A percentile compares a stretch with the other conserved stretches of the same genome.
Conservation (phyloP, 2,888 invertebrate genomes). For the Schizaphis graminum region DNA sequence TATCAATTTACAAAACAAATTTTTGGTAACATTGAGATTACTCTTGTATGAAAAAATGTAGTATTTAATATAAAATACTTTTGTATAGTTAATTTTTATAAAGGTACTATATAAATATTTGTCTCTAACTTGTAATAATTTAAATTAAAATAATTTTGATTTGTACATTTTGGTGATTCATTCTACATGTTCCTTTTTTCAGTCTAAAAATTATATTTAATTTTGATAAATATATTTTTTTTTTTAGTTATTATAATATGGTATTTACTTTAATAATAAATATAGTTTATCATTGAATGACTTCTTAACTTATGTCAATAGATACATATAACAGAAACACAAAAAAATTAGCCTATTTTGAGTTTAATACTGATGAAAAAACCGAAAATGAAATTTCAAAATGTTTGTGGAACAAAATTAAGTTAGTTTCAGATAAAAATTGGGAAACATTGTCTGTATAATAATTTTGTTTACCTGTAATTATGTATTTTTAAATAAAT, state of each 20-base stretch:
- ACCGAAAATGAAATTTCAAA: slow-evolving; percentile 20
- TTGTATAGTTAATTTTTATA: neutral
- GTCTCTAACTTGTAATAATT: neutral
- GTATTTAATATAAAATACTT: neutral
- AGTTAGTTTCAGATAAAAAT: slow-evolving; percentile 4
- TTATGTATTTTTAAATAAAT: neutral
- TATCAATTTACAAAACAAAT: neutral
- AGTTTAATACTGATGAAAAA: slow-evolving; percentile 23
- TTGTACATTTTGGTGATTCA: neutral
- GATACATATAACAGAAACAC: slow-evolving; percentile 31
- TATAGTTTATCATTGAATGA: neutral
- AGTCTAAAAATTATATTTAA: neutral
- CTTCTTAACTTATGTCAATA: slow-evolving; percentile 29
- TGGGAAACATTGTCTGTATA: neutral
- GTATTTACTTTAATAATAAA: neutral
- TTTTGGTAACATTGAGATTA: neutral
- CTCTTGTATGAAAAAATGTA: neutral
- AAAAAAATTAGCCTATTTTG: slow-evolving; percentile 43
- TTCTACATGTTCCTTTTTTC: neutral
- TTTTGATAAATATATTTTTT: too few relatives aligned
- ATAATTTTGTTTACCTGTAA: neutral
- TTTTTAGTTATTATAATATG: neutral
- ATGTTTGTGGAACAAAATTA: slow-evolving; percentile 45
- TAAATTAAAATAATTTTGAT: neutral
- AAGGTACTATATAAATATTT: neutral